Conservation (phyloP, 2,888 invertebrate species). For the Leuctra nigra region DNA sequence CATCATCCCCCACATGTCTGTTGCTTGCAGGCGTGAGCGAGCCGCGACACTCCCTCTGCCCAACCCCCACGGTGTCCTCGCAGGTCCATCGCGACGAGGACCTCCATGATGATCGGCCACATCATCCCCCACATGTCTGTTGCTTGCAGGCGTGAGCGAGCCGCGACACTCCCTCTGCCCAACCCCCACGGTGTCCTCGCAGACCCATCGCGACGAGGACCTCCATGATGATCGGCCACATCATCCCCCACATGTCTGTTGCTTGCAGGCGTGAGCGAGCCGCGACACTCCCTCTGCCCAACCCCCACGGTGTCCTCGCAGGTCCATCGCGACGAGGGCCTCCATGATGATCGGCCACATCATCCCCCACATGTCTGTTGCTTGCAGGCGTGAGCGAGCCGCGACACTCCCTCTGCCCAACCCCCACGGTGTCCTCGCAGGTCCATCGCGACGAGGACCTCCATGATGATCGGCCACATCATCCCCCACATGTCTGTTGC, state of each 20-base stretch:
- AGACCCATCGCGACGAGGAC: no score
- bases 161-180: no score
- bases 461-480: slow-evolving; percentile 38
- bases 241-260: no score
- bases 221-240: no score
- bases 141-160: no score
- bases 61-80: slow-evolving; percentile 54
- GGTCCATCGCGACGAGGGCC: slow-evolving; percentile 50
- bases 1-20: slow-evolving; percentile 37
- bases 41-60: slow-evolving; percentile 16
- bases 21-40: slow-evolving; percentile 35
- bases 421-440: slow-evolving; percentile 55
- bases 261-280: slow-evolving; percentile 22
- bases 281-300: slow-evolving; percentile 15
- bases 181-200: no score
- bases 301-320: slow-evolving; percentile 55
- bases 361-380: slow-evolving; percentile 38
- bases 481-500: slow-evolving; percentile 39
- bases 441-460: slow-evolving; percentile 51
- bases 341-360: slow-evolving; percentile 38
- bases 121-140: slow-evolving; percentile 38
- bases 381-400: slow-evolving; percentile 33
- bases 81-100: slow-evolving; percentile 51
- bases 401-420: slow-evolving; percentile 15
- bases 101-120: slow-evolving; percentile 38